phyloP scores from a whole-genome alignment of 2,113 vertebrate genomes.

The Gila orcuttii region DNA sequence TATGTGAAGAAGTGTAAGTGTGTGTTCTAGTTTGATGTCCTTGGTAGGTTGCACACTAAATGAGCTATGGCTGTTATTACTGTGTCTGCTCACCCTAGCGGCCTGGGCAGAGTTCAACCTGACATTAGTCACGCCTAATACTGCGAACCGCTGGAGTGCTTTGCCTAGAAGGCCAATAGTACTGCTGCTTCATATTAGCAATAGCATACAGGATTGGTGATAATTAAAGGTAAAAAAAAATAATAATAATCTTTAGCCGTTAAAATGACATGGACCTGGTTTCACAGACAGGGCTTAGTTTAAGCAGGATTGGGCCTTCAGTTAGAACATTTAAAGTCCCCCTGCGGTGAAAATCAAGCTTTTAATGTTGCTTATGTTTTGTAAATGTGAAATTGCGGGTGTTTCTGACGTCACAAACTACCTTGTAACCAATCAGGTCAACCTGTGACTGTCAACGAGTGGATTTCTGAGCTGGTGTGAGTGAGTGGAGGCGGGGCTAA shows the following conservation, averaged over 20 bases:
- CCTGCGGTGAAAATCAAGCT: no score
- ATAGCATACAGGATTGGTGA: not conserved
- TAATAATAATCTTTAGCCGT: not conserved
- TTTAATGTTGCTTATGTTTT: no score
- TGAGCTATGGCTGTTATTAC: constrained; percentile 47
- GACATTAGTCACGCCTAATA: constrained; percentile 36
- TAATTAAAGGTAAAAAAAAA: not conserved
- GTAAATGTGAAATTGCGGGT: no score
- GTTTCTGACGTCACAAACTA: no score
- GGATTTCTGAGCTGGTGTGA: no score
- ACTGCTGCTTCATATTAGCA: not conserved
- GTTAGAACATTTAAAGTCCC: no score
- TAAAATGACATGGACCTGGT: not conserved
- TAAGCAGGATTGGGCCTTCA: no score
- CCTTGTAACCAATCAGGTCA: no score
- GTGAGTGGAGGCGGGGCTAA: no score
- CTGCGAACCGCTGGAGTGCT: not conserved
- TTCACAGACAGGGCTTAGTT: no score
- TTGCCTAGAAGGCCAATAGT: constrained; percentile 3
- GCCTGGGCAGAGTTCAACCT: constrained; percentile 39
- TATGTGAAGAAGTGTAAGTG: constrained; percentile 17
- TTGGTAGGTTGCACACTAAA: constrained; percentile 9
- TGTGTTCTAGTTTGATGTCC: constrained; percentile 15
- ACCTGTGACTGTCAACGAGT: no score
- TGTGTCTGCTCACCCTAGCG: constrained; percentile 24